Evolutionary conservation across 2,113 vertebrate species (phyloP).

Genomic region (Esox niger): DNA sequence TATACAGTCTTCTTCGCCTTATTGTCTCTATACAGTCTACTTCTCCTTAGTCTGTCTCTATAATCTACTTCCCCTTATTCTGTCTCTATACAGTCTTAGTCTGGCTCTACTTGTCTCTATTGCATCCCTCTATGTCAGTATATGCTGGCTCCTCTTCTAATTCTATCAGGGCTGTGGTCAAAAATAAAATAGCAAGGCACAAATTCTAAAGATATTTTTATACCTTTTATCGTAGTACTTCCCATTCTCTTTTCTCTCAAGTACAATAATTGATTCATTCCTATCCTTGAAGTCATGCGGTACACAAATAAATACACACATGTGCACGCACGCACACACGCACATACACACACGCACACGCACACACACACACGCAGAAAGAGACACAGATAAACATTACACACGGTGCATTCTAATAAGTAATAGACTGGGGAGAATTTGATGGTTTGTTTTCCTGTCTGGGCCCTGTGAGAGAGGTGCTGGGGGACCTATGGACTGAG

Average conservation of each 20-base stretch:
- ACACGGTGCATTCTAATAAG: background rate
- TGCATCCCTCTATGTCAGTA: background rate
- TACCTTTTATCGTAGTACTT: too few relatives aligned
- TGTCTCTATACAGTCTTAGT: background rate
- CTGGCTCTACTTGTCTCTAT: background rate
- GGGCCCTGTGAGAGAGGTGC: too few relatives aligned
- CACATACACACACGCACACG: constrained; percentile 7
- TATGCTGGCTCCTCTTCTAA: constrained; percentile 34
- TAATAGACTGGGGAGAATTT: constrained; percentile 1
- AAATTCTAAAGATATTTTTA: too few relatives aligned
- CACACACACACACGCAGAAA: constrained; percentile 3
- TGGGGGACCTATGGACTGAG: too few relatives aligned
- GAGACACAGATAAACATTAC: background rate
- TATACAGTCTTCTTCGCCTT: too few relatives aligned
- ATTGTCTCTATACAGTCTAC: too few relatives aligned
- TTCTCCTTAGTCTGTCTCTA: too few relatives aligned
- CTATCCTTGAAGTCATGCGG: background rate
- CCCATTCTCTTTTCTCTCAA: too few relatives aligned
- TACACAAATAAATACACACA: background rate
- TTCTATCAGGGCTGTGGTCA: too few relatives aligned
- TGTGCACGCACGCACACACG: background rate
- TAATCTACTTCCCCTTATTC: background rate
- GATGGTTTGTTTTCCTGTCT: too few relatives aligned
- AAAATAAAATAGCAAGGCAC: too few relatives aligned
- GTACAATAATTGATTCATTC: too few relatives aligned